Evolutionary conservation across 2,797 vertebrate species (phyloP), one percentile per base, ranked within the genome.

Genomic region (Siniperca undulata): DNA sequence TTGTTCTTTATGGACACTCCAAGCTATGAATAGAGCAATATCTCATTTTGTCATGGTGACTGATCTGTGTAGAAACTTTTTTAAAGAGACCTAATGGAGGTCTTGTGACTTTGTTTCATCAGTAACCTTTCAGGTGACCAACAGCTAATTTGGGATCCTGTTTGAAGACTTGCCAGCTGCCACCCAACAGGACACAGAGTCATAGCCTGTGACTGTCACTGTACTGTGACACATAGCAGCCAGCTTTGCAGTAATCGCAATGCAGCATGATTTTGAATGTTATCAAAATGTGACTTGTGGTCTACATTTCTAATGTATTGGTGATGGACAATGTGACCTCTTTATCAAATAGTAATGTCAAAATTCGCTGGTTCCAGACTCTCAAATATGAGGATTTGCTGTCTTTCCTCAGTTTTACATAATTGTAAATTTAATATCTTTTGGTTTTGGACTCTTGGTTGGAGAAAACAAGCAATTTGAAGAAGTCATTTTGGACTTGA

Each of bases 71-170:
- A 72, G 56, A 84, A 84, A 61, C 71, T 66, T 80, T 76, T 88
- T 84, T 80, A 88, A 53, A 46, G 13, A 40, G 71, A 70, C 74
- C 77, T 86, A 86, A 89, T 78, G 42, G 76, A 78, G 75, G 82
- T 88, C 90, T 77, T 91, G 84, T 93, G 93, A 93, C 85, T 78
- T 62, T 79, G 74, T 88, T 87, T 92, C 71, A 90, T 92, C 81
- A 27, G 83, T 82, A 79, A 80, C 80, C 87, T 91, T 88, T 69
- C 81, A 85, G 86, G 90, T 89, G 78, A 79, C 88, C 67, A 42
- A 78, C 68, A 56, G 81, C 89, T 95, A 93, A 95, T 95, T 95
- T 90, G 80, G 82, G 92, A 90, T 85, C 62, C 66, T 48, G 58
- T 65, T 62, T 78, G 76, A 75, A 7, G 82, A 89, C 53, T 24